Conservation (phyloP, 2,888 invertebrate genomes). For the Allacma fusca region DNA sequence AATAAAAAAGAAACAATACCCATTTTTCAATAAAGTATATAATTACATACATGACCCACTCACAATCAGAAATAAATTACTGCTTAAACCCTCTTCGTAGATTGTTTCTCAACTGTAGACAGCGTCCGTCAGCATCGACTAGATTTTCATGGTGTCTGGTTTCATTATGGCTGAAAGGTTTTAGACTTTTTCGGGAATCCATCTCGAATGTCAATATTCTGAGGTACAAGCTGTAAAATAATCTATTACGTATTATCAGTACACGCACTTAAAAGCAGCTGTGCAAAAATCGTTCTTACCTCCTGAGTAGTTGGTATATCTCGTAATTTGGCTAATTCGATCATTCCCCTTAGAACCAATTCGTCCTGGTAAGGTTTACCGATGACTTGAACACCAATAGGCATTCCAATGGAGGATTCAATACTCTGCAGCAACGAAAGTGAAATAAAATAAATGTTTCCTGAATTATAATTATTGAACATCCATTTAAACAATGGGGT, state of each 20-base stretch:
- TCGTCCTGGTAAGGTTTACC: slow-evolving; percentile 65
- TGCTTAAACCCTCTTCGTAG: too few species aligned
- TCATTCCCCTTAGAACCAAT: slow-evolving; percentile 64
- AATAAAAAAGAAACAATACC: too few species aligned
- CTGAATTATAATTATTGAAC: too few species aligned
- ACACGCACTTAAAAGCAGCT: background rate
- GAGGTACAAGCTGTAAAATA: background rate
- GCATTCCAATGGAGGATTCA: slow-evolving; percentile 62
- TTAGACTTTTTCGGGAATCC: background rate
- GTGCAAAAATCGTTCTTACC: background rate
- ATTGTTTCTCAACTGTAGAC: too few species aligned
- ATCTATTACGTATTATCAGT: too few species aligned
- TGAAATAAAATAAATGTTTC: too few species aligned
- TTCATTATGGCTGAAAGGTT: background rate
- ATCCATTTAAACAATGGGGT: too few species aligned
- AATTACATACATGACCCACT: too few species aligned
- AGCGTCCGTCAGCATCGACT: too few species aligned
- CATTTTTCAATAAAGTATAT: too few species aligned
- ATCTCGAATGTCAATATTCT: background rate
- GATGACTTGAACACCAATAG: slow-evolving; percentile 65
- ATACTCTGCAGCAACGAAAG: slow-evolving; percentile 30
- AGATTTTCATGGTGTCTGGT: background rate
- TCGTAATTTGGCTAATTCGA: slow-evolving; percentile 32
- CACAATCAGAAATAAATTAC: too few species aligned
- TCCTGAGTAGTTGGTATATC: background rate